Evolutionary conservation across 2,888 invertebrate genomes (phyloP).

Genomic region (Lasioglossum calceatum): DNA sequence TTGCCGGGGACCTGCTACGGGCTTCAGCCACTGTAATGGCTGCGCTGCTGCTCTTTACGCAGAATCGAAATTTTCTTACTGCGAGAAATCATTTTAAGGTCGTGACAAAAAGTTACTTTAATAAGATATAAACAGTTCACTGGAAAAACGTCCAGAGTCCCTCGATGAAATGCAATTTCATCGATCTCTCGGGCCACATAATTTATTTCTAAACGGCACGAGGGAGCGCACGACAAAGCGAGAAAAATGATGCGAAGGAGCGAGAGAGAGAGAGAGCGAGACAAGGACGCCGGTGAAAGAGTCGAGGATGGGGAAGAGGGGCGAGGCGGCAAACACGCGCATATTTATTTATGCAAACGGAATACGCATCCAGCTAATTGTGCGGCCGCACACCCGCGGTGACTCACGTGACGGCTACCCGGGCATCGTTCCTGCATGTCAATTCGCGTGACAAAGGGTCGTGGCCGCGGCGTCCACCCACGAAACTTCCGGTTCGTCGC

Average conservation of each 20-base stretch:
- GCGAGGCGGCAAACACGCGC: conserved; percentile 64
- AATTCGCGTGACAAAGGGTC: conserved; percentile 75
- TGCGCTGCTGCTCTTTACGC: background rate
- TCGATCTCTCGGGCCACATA: background rate
- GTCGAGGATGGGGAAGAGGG: background rate
- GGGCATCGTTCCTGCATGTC: conserved; percentile 67
- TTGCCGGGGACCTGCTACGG: background rate
- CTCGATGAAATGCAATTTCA: too few relatives aligned
- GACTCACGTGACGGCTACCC: conserved; percentile 74
- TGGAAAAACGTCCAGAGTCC: background rate
- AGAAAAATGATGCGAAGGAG: conserved; percentile 3
- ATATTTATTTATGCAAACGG: conserved; percentile 79
- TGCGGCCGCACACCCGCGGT: conserved; percentile 73
- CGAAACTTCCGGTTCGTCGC: conserved; percentile 71
- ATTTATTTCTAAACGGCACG: background rate
- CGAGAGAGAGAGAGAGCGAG: background rate
- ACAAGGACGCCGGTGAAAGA: background rate
- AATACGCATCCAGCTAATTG: conserved; percentile 79
- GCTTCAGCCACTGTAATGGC: background rate
- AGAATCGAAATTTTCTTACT: background rate
- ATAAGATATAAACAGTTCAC: too few relatives aligned
- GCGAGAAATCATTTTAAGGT: background rate
- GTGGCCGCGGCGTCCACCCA: conserved; percentile 67
- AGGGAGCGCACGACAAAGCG: background rate
- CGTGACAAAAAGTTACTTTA: background rate